phyloP scores from a whole-genome alignment of 2,888 invertebrate genomes.

The Molanna angustata region DNA sequence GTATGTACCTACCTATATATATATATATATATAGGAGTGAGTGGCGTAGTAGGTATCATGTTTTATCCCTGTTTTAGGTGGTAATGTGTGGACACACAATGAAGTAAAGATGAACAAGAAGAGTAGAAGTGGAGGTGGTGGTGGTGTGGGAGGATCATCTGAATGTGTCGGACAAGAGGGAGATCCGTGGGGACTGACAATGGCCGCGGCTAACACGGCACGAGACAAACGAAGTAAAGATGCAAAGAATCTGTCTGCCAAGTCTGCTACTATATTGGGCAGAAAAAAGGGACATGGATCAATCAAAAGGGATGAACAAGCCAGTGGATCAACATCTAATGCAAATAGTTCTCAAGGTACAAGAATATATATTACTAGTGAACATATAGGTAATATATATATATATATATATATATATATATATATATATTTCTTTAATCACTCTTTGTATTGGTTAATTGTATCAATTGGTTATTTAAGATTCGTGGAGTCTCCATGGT shows the following conservation, averaged over 20 bases:
- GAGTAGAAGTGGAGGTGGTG: conserved; percentile 62
- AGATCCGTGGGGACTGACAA: conserved; percentile 76
- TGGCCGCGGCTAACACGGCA: conserved; percentile 82
- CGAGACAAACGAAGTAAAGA: conserved; percentile 88
- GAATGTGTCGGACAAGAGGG: conserved; percentile 53
- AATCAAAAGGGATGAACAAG: conserved; percentile 22
- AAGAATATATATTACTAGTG: too few species aligned
- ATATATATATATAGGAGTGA: too few species aligned
- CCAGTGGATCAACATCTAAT: conserved; percentile 21
- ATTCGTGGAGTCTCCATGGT: conserved; percentile 22
- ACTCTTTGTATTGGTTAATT: too few species aligned
- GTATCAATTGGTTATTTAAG: conserved; percentile 21
- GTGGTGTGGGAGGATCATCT: conserved; percentile 47
- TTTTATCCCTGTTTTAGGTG: too few species aligned
- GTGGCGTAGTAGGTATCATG: too few species aligned
- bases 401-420: too few species aligned
- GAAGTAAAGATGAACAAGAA: conserved; percentile 62
- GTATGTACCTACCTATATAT: not conserved
- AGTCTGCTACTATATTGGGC: conserved; percentile 42
- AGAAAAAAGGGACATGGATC: conserved; percentile 38
- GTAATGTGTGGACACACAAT: conserved; percentile 21
- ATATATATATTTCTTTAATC: too few species aligned
- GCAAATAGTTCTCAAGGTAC: conserved; percentile 20
- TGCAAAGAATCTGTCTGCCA: conserved; percentile 63
- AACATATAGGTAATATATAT: too few species aligned